Conservation (phyloP, 2,888 invertebrate species). For the Athalia circularis region DNA sequence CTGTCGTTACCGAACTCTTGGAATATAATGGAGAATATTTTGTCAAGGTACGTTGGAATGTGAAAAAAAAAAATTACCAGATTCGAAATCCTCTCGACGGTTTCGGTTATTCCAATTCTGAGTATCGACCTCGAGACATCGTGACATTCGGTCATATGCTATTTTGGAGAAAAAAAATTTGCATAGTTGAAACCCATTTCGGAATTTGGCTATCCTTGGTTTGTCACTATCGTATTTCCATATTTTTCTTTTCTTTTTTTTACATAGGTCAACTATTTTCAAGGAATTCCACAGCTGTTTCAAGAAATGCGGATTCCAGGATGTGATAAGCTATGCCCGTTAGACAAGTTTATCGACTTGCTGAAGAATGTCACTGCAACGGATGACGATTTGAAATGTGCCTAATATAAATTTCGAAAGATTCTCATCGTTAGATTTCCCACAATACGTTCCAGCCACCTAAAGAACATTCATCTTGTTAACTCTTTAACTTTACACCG, state of each 20-base stretch:
- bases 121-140: no score
- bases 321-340: constrained; percentile 76
- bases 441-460: no score
- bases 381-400: constrained; percentile 66
- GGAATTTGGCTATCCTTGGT: no score
- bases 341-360: constrained; percentile 74
- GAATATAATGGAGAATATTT: constrained; percentile 15
- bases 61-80: no score
- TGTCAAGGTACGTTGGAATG: not conserved
- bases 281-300: constrained; percentile 72
- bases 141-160: not conserved
- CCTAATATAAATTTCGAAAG: not conserved
- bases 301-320: constrained; percentile 73
- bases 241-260: constrained; percentile 22
- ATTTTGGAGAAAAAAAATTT: no score
- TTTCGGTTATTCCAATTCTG: no score
- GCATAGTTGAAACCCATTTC: no score
- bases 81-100: no score
- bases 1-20: constrained; percentile 6
- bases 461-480: no score
- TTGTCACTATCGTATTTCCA: not conserved
- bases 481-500: no score
- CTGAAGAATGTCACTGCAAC: constrained; percentile 74
- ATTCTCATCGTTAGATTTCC: no score
- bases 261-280: constrained; percentile 75